Evolutionary conservation across 2,888 invertebrate genomes (phyloP), one percentile per base, ranked within the genome.

Genomic region (Drosophila greeni): DNA sequence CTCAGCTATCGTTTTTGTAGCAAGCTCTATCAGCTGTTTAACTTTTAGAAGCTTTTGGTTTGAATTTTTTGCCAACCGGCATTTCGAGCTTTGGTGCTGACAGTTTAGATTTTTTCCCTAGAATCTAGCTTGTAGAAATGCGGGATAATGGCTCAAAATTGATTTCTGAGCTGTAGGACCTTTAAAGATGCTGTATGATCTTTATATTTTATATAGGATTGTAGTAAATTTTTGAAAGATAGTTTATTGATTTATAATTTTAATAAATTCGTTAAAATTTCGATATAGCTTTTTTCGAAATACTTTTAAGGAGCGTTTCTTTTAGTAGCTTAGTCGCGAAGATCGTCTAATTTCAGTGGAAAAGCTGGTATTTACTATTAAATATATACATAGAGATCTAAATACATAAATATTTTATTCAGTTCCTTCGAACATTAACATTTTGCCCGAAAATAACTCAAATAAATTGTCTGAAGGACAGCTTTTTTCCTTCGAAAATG

Each of bases 41-140:
- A 43, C 24, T 54, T 54, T 33, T 2, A 6, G 4, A 14, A 54
- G 54, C 54, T 54, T 54, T 54, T 3, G 7, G 18, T 45, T 54
- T 43, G 14, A 54, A 54, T 33, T 24, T 31, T 33, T 14, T 5
- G 37, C 16, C 24, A 31, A 34, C 24, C 54, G 43, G 54, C 11
- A 43, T 20, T 29, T 45, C 9, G 2, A 31, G 45, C 18, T 24
- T 43, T 24, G 40, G 31, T 43, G 53, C 14, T 54, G 53, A 12
- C 34, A 34, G 7, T n/a, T 49, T 1, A 34, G 48, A n/a, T 23
- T 42, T 20, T 31, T 8, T 20, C 5, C n/a, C 9, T 29, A 29
- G 16, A 16, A 54, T 34, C 34, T 24, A 18, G 34, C 36, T 51
- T 26, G 12, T 9, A 1, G 12, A 18, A 14, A 31, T 24, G 1